Base-by-base conservation (phyloP, 2,888 invertebrate species). In the Drosophila diplacantha region DNA sequence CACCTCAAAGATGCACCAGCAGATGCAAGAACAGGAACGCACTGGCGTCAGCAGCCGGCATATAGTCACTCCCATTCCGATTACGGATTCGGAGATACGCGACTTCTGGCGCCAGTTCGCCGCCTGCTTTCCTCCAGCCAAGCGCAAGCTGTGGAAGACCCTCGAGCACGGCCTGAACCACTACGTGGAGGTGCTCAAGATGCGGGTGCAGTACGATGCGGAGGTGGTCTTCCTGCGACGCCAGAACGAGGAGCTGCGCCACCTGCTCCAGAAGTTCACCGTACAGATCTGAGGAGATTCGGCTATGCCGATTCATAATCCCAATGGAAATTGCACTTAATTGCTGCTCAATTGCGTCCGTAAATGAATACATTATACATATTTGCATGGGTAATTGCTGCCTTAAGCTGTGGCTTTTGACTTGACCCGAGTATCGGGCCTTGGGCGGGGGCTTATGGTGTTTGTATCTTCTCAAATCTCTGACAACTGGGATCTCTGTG, bases 41-140 rank as follows among this genome's bases (percentile, higher is more conserved):
- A 14, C 63, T 1, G 73, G 69, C 0, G 5, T 9, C 6, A 54
- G 51, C 43, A 66, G 72, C 11, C 5, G 71, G 20, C 69, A 68
- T 9, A 18, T 53, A 0, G 65, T 66, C 8, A 75, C 83, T 53
- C 56, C 75, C 86, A 6, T 80, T 8, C 66, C 62, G n/a, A 60
- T 72, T 8, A 55, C 72, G 7, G 82, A 81, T 26, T 75, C 87
- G 1, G 87, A 90, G 26, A 92, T 94, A 24, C 89, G 89, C 9
- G 85, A 88, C 2, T 95, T 92, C 86, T 95, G 95, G 95, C 84
- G 88, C 8, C 90, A 91, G 67, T 94, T 93, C 87, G 89, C 89
- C 62, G 88, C 89, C 37, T 86, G 92, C 8, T 92, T 93, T 73
- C 89, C 92, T 0, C 71, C 88, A 0, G 90, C 92, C 43, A 92